Evolutionary conservation across 1,140 invertebrate species (phyloP).

Genomic region (Leptinotarsa defecta): DNA sequence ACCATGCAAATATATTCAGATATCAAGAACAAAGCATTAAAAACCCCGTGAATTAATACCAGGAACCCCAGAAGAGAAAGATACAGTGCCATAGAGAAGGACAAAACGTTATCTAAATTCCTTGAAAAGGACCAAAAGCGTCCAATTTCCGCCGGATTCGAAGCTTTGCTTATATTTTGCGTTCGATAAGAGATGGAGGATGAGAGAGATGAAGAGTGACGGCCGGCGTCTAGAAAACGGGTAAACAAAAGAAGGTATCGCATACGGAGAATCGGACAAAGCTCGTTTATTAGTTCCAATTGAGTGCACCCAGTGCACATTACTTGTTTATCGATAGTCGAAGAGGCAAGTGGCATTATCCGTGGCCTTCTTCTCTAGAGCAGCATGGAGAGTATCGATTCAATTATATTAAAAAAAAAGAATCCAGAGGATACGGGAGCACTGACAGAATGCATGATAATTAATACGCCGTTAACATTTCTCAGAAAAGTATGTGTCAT

Average conservation of each 20-base stretch:
- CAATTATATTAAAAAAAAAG: background rate
- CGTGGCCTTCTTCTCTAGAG: background rate
- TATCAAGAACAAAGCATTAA: background rate
- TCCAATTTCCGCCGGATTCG: background rate
- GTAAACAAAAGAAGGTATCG: constrained; percentile 14
- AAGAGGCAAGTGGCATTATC: background rate
- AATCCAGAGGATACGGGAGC: too few relatives aligned
- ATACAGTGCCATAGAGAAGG: background rate
- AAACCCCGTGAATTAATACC: background rate
- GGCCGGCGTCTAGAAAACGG: constrained; percentile 7
- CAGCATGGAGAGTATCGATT: background rate
- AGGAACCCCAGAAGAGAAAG: too few relatives aligned
- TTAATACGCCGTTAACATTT: too few relatives aligned
- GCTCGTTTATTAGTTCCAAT: constrained; percentile 16
- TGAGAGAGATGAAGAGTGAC: background rate
- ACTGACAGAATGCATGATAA: too few relatives aligned
- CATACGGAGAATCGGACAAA: constrained; percentile 7
- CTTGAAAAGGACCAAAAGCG: background rate
- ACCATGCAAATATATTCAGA: background rate
- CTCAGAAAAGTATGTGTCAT: too few relatives aligned
- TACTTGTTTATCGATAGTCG: constrained; percentile 16
- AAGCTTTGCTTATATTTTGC: background rate
- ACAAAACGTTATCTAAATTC: background rate
- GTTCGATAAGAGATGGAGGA: background rate
- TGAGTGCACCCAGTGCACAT: constrained; percentile 2